These are phyloP conservation scores for Synodontis membranacea DNA, from an alignment of 2,113 vertebrate species.

Conservation along the genomic window DNA sequence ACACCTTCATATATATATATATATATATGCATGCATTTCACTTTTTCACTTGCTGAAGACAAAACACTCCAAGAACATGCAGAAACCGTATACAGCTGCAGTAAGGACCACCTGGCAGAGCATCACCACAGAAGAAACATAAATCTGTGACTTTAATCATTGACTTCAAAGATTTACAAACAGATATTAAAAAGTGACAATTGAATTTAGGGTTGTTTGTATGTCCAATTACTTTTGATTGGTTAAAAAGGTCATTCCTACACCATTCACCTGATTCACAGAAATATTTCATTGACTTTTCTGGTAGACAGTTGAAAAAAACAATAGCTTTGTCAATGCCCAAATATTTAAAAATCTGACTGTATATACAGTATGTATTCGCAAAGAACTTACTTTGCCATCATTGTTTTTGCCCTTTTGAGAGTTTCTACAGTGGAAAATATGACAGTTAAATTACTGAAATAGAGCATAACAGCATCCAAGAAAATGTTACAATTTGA, in stretches of 20 bases:
- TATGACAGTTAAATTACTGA: background rate
- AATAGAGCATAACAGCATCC: slow-evolving; percentile 14
- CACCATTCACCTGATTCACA: background rate
- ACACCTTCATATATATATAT: no score
- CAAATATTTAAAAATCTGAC: background rate
- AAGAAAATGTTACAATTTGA: background rate
- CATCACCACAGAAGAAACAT: background rate
- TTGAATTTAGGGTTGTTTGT: background rate
- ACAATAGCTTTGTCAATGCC: background rate
- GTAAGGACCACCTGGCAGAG: background rate
- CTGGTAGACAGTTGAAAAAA: background rate
- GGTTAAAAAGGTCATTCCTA: background rate
- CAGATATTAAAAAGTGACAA: background rate
- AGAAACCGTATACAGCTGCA: background rate
- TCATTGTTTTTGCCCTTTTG: slow-evolving; percentile 50
- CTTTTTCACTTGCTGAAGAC: background rate
- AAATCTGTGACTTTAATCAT: background rate
- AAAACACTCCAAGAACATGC: background rate
- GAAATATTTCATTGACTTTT: no score
- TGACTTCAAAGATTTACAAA: background rate
- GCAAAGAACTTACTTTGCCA: slow-evolving; percentile 69
- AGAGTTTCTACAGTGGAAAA: slow-evolving; percentile 28
- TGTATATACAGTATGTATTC: background rate
- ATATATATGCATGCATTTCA: no score
- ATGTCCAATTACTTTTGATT: background rate